These are phyloP conservation scores for Sialia sialis DNA, from an alignment of 2,113 vertebrate genomes.

Conservation along the genomic window DNA sequence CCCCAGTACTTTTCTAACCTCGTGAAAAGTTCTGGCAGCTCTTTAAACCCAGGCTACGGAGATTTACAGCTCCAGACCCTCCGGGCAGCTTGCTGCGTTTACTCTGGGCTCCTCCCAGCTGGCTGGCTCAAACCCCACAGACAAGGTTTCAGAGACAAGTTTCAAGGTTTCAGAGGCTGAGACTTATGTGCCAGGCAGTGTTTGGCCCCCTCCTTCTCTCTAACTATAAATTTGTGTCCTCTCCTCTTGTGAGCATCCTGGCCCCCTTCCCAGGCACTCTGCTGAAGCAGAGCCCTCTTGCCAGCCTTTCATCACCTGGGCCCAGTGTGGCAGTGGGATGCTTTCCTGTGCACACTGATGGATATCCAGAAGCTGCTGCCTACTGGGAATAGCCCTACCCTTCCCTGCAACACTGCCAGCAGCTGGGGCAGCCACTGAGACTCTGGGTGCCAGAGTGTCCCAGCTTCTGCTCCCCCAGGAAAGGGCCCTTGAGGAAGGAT, in stretches of 20 bases:
- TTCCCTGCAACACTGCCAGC: background rate
- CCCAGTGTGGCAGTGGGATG: background rate
- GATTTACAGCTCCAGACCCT: constrained; percentile 30
- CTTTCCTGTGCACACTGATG: background rate
- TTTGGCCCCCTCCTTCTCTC: background rate
- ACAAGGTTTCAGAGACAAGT: background rate
- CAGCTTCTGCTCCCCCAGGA: background rate
- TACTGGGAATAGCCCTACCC: background rate
- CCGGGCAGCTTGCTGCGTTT: background rate
- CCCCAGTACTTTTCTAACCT: constrained; percentile 28
- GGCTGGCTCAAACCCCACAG: background rate
- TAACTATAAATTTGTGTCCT: background rate
- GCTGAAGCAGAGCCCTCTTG: background rate
- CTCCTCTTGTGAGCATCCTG: background rate
- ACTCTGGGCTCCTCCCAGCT: background rate
- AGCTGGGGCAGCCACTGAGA: background rate
- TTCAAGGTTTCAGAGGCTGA: background rate
- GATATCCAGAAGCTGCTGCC: background rate
- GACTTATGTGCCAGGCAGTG: accelerated
- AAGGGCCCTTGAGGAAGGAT: background rate
- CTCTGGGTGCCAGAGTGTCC: background rate
- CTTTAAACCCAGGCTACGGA: constrained; percentile 23
- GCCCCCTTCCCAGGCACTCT: background rate
- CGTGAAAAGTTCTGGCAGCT: constrained; percentile 1
- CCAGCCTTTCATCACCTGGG: background rate